Evolutionary conservation across 2,888 invertebrate genomes (phyloP).

Genomic region (Lissocephala sabroskyi): DNA sequence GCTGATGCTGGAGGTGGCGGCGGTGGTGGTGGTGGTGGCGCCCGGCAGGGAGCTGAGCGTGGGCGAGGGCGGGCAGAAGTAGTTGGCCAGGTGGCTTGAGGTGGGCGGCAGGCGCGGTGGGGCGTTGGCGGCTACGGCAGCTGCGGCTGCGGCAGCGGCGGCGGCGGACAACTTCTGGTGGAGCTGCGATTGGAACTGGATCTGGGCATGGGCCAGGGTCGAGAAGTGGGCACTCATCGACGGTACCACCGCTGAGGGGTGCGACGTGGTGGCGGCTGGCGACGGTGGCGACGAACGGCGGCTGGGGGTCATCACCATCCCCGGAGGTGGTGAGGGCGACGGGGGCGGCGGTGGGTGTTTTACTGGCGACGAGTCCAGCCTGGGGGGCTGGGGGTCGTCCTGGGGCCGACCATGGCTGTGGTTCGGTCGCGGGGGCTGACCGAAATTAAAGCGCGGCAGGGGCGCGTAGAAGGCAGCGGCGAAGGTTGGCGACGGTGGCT

Average conservation of each 20-base stretch:
- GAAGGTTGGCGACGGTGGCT: constrained; percentile 33
- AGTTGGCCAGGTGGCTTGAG: constrained; percentile 56
- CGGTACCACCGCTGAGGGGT: constrained; percentile 67
- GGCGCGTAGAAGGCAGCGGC: constrained; percentile 16
- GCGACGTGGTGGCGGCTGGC: not conserved
- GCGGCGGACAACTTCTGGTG: constrained; percentile 71
- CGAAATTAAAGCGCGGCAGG: too few species aligned
- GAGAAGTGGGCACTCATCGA: constrained; percentile 72
- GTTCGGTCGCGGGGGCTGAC: too few species aligned
- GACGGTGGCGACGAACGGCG: constrained; percentile 78
- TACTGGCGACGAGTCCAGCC: not conserved
- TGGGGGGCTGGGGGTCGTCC: not conserved
- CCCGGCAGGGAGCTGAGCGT: constrained; percentile 55
- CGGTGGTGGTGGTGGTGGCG: constrained; percentile 24
- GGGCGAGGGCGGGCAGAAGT: constrained; percentile 66
- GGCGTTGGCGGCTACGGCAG: constrained; percentile 23
- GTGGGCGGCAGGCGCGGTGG: constrained; percentile 28
- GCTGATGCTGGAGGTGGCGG: constrained; percentile 15
- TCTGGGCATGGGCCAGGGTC: constrained; percentile 69
- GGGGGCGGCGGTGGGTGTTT: not conserved
- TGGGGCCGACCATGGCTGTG: constrained; percentile 17
- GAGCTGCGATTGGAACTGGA: constrained; percentile 71
- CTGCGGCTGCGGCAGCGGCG: constrained; percentile 8
- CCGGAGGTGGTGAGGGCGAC: constrained; percentile 17
- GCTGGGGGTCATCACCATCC: constrained; percentile 80